Base-by-base conservation (phyloP, 2,113 vertebrate species). In the Gila orcuttii region DNA sequence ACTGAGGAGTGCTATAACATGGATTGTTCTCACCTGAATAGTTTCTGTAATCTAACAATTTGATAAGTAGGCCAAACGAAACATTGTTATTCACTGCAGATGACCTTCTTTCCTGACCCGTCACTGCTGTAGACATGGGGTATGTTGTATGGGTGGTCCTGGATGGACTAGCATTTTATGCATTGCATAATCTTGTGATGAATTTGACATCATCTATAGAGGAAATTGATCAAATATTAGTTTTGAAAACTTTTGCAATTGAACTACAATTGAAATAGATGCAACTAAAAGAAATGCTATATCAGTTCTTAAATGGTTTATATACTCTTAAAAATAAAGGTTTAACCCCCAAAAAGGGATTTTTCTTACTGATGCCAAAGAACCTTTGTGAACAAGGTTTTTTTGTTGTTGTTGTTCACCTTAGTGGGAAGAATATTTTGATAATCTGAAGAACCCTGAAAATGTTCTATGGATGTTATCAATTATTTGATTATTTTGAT, bases 61-160 rank as follows among this genome's bases (percentile, higher is more conserved):
- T 10, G 66, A 31, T 68, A 59, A 59, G 77, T 50, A 76, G 74
- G n/a, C 2, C 45, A 31, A 55, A 45, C 6, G 0, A 78, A 7
- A 31, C 7, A 12, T 62, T 25, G n/a, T 2, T 10, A 95, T 95
- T 0, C 91, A 98, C 97, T 90, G 36, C 97, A 98, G 0, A 93
- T 96, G 89, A 98, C 36, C n/a, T 82, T 12, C 1, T 11, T 28
- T 0, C 59, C n/a, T 0, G 90, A 79, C 33, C 91, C 10, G 36
- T 93, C 55, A 57, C 55, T 9, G 19, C 0, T 21, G 19, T 57
- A 57, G 19, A 7, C 19, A 57, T 3, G 17, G 4, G 23, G 23
- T 3, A 17, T 28, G 1, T 76, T 96, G 92, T 97, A 97, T 1
- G 97, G 97, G 83, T 96, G 97, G 91, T 98, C 95, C 3, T 95